These are phyloP conservation scores for Cygnus buccinator DNA, from an alignment of 2,113 vertebrate species.

Conservation along the genomic window DNA sequence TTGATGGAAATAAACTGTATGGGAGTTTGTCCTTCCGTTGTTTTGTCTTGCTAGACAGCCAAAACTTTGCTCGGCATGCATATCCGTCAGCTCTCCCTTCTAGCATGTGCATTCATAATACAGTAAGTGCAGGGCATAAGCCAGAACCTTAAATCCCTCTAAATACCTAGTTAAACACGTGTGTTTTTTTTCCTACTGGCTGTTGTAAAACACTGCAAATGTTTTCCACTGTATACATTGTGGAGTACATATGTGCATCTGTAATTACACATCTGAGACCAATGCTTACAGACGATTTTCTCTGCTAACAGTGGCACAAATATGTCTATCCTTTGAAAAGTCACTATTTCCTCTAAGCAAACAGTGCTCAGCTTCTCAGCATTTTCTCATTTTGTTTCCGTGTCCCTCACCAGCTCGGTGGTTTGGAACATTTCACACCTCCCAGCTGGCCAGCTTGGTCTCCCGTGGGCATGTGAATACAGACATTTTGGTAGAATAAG, in stretches of 20 bases:
- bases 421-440: neutral
- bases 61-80: rapidly evolving
- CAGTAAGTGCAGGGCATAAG: neutral
- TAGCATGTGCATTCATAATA: neutral
- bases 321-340: neutral
- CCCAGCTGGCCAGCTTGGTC: neutral
- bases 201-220: neutral
- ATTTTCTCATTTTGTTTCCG: neutral
- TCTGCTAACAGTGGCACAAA: neutral
- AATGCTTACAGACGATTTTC: neutral
- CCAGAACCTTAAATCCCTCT: neutral
- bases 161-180: neutral
- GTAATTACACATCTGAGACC: neutral
- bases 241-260: neutral
- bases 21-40: neutral
- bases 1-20: neutral
- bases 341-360: neutral
- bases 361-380: neutral
- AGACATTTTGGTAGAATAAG: neutral
- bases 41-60: neutral
- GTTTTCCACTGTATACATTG: neutral
- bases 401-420: neutral
- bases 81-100: neutral
- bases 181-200: neutral
- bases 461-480: neutral